Evolutionary conservation across 2,797 vertebrate genomes (phyloP).

Genomic region (Mus spretus): DNA sequence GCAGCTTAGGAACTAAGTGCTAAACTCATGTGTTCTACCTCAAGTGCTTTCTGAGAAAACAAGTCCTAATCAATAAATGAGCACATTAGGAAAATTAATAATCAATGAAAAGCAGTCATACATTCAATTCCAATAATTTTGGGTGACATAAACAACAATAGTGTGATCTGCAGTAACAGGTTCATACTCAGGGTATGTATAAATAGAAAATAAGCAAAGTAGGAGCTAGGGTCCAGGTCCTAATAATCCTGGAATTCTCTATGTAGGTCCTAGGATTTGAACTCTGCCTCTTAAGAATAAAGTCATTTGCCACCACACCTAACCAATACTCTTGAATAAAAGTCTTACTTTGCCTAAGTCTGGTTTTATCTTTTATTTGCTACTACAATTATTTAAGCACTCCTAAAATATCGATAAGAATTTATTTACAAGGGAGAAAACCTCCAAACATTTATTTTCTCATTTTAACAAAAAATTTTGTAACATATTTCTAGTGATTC

Average conservation of each 20-base stretch:
- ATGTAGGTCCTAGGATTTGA: not conserved
- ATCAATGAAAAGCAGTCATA: not conserved
- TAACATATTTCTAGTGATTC: not conserved
- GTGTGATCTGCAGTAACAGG: too few relatives aligned
- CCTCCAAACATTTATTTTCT: not conserved
- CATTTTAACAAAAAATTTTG: not conserved
- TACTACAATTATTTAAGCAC: not conserved
- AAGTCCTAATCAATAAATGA: not conserved
- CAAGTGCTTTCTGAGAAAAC: not conserved
- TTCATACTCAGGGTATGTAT: not conserved
- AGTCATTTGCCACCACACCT: not conserved
- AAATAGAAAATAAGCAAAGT: not conserved
- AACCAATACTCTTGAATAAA: not conserved
- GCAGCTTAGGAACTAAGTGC: not conserved
- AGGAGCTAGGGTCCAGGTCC: not conserved
- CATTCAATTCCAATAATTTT: not conserved
- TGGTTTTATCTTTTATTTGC: conserved; percentile 29
- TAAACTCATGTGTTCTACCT: not conserved
- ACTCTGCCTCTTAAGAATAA: not conserved
- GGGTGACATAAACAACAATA: not conserved
- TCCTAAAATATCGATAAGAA: conserved; percentile 12
- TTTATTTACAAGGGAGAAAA: not conserved
- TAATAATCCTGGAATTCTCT: not conserved
- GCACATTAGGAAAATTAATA: not conserved
- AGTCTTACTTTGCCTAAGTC: not conserved